Evolutionary conservation across 2,888 invertebrate species (phyloP), one percentile per base, ranked within the genome.

Genomic region (Drosophila infuscata): DNA sequence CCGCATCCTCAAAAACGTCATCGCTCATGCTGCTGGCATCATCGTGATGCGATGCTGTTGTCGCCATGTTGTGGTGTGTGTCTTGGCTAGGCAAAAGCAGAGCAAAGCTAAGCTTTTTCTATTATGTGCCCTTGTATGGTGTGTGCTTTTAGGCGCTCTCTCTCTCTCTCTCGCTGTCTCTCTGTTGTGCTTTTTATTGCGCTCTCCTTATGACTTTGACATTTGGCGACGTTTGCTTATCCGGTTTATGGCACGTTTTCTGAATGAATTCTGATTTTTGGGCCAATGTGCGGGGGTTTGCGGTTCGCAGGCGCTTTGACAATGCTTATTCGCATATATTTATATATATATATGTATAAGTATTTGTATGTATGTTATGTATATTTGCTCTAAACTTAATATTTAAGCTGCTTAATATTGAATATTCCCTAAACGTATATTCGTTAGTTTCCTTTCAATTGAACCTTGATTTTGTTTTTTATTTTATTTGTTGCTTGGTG

Each of bases 1-100:
- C 94, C 35, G 94, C 93, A 49, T 95, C 95, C 91, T 97, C 97
- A 89, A 97, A 97, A 59, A 97, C 97, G 92, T 97, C 97, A 93
- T 97, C 97, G 90, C 96, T 96, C 95, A 97, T 96, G 82, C 93
- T 93, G 59, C 91, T 84, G 88, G 96, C 96, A 93, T 97, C 96
- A 83, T 96, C 96, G 51, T 70, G 88, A 57, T 70, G 82, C 38
- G 73, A 54, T 20, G 82, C 35, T 58, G 68, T 46, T 63, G 65
- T 70, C 53, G 76, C 74, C 78, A 75, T 76, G 20, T 36, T 64
- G 25, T 32, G 61, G 89, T 63, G 76, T 68, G 85, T 76, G 89
- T 89, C 88, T 60, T 74, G 33, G 70, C 83, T 81, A 61, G n/a
- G 59, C 56, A 20, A 54, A 57, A 66, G 68, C 81, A 53, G 46